Evolutionary conservation across 30 jellyfish, hydroid and myxozoan species (phyloP), one percentile per base, ranked within the genome.

Genomic region (Rhopilema esculentum): DNA sequence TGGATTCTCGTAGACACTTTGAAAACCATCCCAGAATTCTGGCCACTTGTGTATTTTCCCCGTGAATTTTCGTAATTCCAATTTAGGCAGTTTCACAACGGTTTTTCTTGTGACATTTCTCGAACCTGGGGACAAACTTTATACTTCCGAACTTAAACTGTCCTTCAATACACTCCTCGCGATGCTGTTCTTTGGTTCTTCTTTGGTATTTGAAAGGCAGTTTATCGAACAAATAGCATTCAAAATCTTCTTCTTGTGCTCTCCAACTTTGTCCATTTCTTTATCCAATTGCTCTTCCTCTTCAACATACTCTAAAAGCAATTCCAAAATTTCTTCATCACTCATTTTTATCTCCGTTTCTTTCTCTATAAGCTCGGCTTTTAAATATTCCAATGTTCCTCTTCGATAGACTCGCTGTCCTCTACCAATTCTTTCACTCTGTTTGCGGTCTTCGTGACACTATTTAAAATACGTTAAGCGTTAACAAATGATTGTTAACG

Each of bases 11-110:
- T 80, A 69, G n/a, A 80, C 89, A 64, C 89, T 80, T 31, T 80
- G 62, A 63, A 77, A 77, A 29, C 78, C 88, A 28, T 77, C 88
- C 88, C 89, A 80, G 40, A 80, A 80, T 48, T 78, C 88, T 27
- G 63, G 89, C 89, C 89, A 80, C 48, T 80, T 50, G 1, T 67
- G 66, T 7, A 80, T 67, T 33, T 80, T 80, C 40, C 89, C 89
- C n/a, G 69, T 8, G 53, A 80, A 80, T 24, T 80, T 80, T 40
- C 66, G 25, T 52, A 78, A 49, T 52, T 53, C 70, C 78, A 53
- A 28, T 29, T 78, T 78, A 23, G 88, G 88, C 51, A 77, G 62
- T 77, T 52, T 77, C 16, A 57, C 88, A n/a, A 21, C 32, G 75
- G 32, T 65, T 65, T 65, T 65, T 65, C 75, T 65, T 65, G 75